These are phyloP conservation scores for Agriopis aurantiaria DNA, from an alignment of 2,888 invertebrate genomes.

Conservation along the genomic window DNA sequence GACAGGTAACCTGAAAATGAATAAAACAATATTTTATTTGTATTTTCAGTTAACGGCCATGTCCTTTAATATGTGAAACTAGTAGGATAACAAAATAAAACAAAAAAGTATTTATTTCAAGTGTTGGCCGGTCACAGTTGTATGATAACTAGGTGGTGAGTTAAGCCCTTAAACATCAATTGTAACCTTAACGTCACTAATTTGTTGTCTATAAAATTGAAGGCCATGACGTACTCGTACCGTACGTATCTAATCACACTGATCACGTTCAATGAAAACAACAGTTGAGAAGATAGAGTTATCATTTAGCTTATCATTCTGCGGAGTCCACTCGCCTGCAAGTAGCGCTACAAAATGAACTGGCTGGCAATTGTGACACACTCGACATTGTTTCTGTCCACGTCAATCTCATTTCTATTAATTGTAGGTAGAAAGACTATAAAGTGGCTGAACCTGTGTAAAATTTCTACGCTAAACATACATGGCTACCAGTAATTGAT, in stretches of 20 bases:
- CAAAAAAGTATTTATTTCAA: no score
- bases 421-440: not conserved
- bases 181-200: conserved; percentile 72
- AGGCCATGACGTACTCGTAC: conserved; percentile 64
- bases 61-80: no score
- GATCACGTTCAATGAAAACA: conserved; percentile 34
- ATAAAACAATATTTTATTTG: no score
- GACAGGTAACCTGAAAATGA: no score
- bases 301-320: conserved; percentile 15
- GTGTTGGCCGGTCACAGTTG: no score
- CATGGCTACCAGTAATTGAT: no score
- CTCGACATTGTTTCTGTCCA: not conserved
- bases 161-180: conserved; percentile 52
- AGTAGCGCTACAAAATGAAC: conserved; percentile 5
- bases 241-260: conserved; percentile 48
- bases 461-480: no score
- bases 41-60: no score
- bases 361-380: not conserved
- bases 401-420: no score
- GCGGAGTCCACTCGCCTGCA: conserved; percentile 16
- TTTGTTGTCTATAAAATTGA: conserved; percentile 63
- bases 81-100: no score
- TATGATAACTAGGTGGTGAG: no score
- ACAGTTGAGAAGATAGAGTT: conserved; percentile 18
- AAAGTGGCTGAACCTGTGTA: no score